These are phyloP conservation scores for Alexandromys fortis DNA, from an alignment of 2,113 vertebrate species.

Conservation along the genomic window DNA sequence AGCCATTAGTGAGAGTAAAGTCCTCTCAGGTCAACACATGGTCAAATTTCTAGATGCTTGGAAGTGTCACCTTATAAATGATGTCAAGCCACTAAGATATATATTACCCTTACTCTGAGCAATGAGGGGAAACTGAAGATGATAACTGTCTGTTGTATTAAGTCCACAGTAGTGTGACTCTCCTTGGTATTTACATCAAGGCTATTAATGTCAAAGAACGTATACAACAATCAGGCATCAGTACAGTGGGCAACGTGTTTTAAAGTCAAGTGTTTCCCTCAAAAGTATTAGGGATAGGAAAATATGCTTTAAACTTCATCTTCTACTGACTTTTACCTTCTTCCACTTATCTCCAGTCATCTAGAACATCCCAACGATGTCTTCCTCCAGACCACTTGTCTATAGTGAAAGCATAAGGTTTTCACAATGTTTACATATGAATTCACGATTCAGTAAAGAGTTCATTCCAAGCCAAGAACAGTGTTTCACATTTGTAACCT, in stretches of 20 bases:
- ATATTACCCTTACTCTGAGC: neutral
- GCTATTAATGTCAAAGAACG: neutral
- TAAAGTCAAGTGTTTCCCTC: neutral
- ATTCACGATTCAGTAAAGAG: neutral
- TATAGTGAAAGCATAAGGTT: neutral
- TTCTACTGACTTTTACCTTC: neutral
- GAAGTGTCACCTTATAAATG: neutral
- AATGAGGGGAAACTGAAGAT: neutral
- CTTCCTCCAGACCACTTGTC: neutral
- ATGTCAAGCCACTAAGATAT: neutral
- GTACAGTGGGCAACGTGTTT: neutral
- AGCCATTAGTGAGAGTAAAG: neutral
- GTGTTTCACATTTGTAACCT: neutral
- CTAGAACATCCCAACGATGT: neutral
- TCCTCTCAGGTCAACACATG: neutral
- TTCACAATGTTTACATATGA: neutral
- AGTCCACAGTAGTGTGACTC: neutral
- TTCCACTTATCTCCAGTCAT: neutral
- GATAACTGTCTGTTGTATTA: too few species aligned
- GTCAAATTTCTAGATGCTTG: neutral
- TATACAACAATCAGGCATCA: neutral
- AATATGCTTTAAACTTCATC: neutral
- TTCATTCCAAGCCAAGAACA: neutral
- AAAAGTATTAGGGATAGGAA: neutral
- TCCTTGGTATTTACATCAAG: neutral